Evolutionary conservation across 2,888 invertebrate genomes (phyloP).

Genomic region (Morpho helenor): DNA sequence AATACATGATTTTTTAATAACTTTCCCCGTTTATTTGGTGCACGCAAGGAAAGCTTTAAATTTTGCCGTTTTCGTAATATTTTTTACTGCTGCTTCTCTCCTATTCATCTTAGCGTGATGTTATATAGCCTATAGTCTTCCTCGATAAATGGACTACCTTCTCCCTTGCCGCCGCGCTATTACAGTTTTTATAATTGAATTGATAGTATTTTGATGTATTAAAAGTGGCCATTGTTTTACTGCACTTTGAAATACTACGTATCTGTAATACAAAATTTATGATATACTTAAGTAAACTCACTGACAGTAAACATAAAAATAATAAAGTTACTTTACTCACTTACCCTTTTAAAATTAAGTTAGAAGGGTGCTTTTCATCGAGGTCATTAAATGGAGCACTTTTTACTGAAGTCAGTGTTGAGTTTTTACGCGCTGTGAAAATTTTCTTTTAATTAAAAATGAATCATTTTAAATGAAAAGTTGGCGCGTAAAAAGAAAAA

Average conservation of each 20-base stretch:
- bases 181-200: no score
- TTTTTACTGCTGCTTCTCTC: no score
- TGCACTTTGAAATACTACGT: background rate
- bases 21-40: no score
- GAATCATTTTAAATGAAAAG: slow-evolving; percentile 11
- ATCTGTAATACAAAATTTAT: background rate
- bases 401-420: slow-evolving; percentile 4
- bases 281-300: background rate
- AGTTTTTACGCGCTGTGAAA: slow-evolving; percentile 12
- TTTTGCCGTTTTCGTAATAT: no score
- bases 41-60: no score
- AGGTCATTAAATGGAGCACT: slow-evolving; percentile 13
- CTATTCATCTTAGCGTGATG: no score
- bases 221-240: background rate
- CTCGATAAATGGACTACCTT: no score
- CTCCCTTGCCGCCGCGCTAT: no score
- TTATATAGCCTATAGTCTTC: no score
- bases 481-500: slow-evolving; percentile 5
- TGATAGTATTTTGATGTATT: no score
- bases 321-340: background rate
- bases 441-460: slow-evolving; percentile 16
- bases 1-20: no score
- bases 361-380: slow-evolving; percentile 10
- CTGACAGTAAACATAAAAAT: background rate
- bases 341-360: slow-evolving; percentile 16